Evolutionary conservation across 2,888 invertebrate species (phyloP).

Genomic region (Bibio marci): DNA sequence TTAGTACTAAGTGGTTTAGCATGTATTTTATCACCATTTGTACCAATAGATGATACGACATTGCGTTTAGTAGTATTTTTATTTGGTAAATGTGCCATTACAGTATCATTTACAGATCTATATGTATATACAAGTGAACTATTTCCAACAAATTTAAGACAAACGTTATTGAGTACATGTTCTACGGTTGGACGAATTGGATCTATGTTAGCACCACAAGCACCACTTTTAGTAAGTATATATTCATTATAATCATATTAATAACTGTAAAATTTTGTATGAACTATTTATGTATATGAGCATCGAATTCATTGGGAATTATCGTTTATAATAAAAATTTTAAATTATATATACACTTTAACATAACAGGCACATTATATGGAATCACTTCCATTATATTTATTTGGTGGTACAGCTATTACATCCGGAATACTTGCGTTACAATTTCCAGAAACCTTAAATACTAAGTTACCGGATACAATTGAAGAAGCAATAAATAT

Average conservation of each 20-base stretch:
- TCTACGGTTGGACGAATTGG: conserved; percentile 53
- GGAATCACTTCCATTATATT: conserved; percentile 33
- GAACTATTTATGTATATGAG: too few relatives aligned
- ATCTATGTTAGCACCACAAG: conserved; percentile 51
- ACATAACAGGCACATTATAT: conserved; percentile 24
- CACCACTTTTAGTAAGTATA: conserved; percentile 36
- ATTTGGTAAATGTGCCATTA: conserved; percentile 45
- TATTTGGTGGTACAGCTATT: conserved; percentile 39
- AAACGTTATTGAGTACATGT: conserved; percentile 46
- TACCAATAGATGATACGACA: too few relatives aligned
- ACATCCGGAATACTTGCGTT: conserved; percentile 37
- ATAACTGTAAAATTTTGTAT: too few relatives aligned
- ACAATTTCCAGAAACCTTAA: conserved; percentile 44
- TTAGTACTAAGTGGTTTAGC: conserved; percentile 40
- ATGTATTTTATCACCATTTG: conserved; percentile 22
- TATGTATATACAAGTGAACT: conserved; percentile 54
- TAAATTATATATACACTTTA: too few relatives aligned
- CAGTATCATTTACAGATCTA: conserved; percentile 46
- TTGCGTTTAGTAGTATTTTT: conserved; percentile 32
- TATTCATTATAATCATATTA: too few relatives aligned
- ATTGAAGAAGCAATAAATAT: conserved; percentile 39
- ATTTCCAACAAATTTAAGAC: conserved; percentile 49
- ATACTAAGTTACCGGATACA: conserved; percentile 40
- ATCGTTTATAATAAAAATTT: too few relatives aligned
- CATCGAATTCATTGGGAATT: too few relatives aligned